phyloP scores from a whole-genome alignment of 2,888 invertebrate genomes.

The Amblyteles armatorius region DNA sequence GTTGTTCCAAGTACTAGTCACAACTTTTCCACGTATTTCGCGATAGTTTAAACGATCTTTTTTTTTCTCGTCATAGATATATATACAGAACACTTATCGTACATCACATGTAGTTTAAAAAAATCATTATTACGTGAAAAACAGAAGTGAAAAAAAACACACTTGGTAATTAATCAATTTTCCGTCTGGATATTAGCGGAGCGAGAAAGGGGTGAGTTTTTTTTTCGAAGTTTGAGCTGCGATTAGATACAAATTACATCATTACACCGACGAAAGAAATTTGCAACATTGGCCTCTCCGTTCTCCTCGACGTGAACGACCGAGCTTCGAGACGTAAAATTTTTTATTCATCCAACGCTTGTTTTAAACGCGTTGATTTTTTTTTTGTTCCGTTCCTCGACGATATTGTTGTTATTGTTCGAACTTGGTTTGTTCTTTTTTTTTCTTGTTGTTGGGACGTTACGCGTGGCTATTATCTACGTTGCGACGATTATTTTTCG shows the following conservation, averaged over 20 bases:
- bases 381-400: background rate
- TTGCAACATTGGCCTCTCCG: constrained; percentile 1
- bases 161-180: background rate
- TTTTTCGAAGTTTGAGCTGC: background rate
- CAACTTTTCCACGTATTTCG: constrained; percentile 16
- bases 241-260: constrained; percentile 18
- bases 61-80: background rate
- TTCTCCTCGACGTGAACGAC: constrained; percentile 13
- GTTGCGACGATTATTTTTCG: constrained; percentile 58
- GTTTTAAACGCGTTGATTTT: constrained; percentile 15
- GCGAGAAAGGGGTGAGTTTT: constrained; percentile 7
- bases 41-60: constrained; percentile 2
- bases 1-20: background rate
- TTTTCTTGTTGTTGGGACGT: constrained; percentile 14
- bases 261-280: constrained; percentile 4
- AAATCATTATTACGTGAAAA: constrained; percentile 13
- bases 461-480: constrained; percentile 50
- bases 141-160: background rate
- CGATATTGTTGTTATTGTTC: constrained; percentile 2
- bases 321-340: constrained; percentile 11
- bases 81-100: background rate
- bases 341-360: constrained; percentile 9
- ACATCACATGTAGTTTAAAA: constrained; percentile 10
- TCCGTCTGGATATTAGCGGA: constrained; percentile 5
- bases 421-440: background rate